Evolutionary conservation across 2,888 invertebrate genomes (phyloP), one percentile per base, ranked within the genome.

Genomic region (Euplagia quadripunctaria): DNA sequence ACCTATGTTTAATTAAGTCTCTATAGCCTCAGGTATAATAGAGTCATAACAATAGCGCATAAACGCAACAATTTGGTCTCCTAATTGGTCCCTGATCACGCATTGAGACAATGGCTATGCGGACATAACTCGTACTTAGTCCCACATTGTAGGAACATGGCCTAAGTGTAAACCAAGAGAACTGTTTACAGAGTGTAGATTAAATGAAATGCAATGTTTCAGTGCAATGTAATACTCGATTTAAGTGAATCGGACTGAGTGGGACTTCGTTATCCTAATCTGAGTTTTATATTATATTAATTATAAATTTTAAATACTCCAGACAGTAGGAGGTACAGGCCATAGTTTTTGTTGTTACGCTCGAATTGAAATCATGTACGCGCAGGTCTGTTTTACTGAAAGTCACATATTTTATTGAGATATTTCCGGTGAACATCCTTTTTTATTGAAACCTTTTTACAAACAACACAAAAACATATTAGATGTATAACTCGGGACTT

Each of bases 41-140:
- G 64, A 64, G 43, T n/a, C 64, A n/a, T 64, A 43, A 64, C n/a
- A 17, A 17, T 43, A 43, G 64, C 42, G 8, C 42, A 61, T 61
- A 42, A n/a, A 64, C 43, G 17, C 64, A 42, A 64, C 64, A 43
- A 64, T 43, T 43, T 43, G 43, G 64, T 43, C 17, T 4, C n/a
- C 43, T 64, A n/a, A 64, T 64, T 64, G 64, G 42, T 43, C 64
- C 64, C 64, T 43, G 64, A 43, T 64, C 12, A 61, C 31, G 61
- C 31, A 61, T 61, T 61, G 61, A 31, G 61, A 14, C 61, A 31
- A 61, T 61, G 31, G 14, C 14, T 14, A 14, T 31, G 61, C 31
- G 61, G 31, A 61, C 6, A 31, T 61, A 31, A 31, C 31, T 61
- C 2, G 12, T 31, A 61, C 31, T 61, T 61, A 61, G 61, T 61